Evolutionary conservation across 2,888 invertebrate genomes (phyloP).

Genomic region (Epiblema foenella): DNA sequence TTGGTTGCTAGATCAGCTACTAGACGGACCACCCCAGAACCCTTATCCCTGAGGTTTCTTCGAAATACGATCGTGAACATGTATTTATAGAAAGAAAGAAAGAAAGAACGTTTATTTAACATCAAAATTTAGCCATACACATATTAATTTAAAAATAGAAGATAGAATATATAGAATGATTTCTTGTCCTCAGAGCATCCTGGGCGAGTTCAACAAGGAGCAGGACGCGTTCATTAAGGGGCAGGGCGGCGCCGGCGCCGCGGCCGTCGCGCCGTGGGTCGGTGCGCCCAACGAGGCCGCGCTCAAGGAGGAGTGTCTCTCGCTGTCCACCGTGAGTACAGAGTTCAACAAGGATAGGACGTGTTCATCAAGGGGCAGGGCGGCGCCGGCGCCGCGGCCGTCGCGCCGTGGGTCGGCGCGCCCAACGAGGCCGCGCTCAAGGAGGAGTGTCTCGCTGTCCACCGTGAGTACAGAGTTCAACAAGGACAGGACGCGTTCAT

Average conservation of each 20-base stretch:
- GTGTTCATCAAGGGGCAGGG: conserved; percentile 98
- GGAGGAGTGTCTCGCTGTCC: conserved; percentile 97
- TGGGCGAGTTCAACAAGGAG: conserved; percentile 98
- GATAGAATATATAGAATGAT: neutral
- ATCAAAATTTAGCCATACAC: no score
- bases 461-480: conserved; percentile 88
- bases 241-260: conserved; percentile 90
- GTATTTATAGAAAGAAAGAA: no score
- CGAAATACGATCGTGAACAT: no score
- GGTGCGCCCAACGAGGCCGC: conserved; percentile 97
- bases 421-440: conserved; percentile 97
- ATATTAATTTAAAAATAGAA: no score
- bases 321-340: conserved; percentile 91
- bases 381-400: conserved; percentile 87
- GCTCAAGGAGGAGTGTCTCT: conserved; percentile 97
- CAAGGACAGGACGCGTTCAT: conserved; percentile 98
- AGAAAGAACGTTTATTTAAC: no score
- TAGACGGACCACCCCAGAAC: no score
- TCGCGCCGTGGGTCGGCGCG: conserved; percentile 98
- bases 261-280: conserved; percentile 96
- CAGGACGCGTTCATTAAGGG: conserved; percentile 98
- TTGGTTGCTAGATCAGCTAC: no score
- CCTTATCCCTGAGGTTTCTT: no score
- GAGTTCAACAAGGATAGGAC: conserved; percentile 98
- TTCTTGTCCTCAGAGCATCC: conserved; percentile 90